A percentile compares a stretch with the other conserved stretches of the same genome.
Conservation (phyloP, 2,797 vertebrate species). For the Centroberyx gerrardi region DNA sequence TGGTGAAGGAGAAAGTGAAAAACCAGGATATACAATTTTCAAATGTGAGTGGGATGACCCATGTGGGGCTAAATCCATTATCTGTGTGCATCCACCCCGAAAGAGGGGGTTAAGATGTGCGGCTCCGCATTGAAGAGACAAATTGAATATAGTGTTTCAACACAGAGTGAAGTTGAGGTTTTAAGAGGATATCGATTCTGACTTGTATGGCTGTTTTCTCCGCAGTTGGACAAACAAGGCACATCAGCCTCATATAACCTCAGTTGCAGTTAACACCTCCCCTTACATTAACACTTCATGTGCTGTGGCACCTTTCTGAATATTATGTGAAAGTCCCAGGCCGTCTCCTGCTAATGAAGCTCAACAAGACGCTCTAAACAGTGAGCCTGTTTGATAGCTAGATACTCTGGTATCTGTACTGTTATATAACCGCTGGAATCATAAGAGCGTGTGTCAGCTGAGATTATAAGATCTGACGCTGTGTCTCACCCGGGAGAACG, state of each 20-base stretch:
- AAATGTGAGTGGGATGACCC: constrained; percentile 7
- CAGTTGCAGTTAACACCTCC: background rate
- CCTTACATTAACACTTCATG: background rate
- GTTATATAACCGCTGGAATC: background rate
- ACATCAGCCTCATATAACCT: background rate
- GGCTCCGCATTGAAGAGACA: constrained; percentile 9
- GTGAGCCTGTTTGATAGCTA: background rate
- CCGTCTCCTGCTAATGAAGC: background rate
- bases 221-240: background rate
- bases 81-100: constrained; percentile 44
- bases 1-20: constrained; percentile 57
- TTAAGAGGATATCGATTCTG: background rate
- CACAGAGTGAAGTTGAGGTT: background rate
- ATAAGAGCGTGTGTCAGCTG: background rate
- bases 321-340: background rate
- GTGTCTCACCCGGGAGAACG: background rate
- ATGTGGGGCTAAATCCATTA: constrained; percentile 47
- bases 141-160: constrained; percentile 34
- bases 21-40: constrained; percentile 42
- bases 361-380: background rate
- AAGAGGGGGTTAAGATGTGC: constrained; percentile 31
- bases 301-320: background rate
- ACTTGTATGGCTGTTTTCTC: background rate
- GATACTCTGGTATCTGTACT: background rate
- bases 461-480: background rate